Base-by-base conservation (phyloP, 2,797 vertebrate species). In the Parauchenoglanis punctatus region DNA sequence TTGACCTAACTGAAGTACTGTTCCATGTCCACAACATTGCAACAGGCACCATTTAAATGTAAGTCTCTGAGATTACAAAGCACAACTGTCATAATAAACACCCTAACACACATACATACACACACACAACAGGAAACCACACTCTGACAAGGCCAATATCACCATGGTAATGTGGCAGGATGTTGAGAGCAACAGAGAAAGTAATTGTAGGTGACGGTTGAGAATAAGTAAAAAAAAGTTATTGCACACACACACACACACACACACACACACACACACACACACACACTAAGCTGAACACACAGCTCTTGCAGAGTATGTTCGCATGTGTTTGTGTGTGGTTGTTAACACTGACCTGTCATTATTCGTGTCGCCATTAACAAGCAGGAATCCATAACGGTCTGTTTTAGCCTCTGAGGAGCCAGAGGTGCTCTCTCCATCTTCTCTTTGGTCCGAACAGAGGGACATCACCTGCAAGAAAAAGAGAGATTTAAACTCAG, bases 51-150 rank as follows among this genome's bases (percentile, higher is more conserved):
- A 20, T 87, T 87, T 28, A 75, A 58, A 75, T 75, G 44, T 58
- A 70, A 15, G 52, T 82, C 4, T 63, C 56, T 35, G 28, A 25
- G 4, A 20, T 4, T 25, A 83, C 75, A 88, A 35, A 88, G 87
- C 18, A 68, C 78, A 28, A 58, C 20, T 85, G 84, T 59, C 77
- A 82, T n/a, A 82, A 86, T 78, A 88, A 82, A 87, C 82, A 85
- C 59, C 35, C n/a, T 56, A 12, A 88, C 40, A 83, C 76, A 82
- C 56, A 72, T 58, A 85, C 35, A 85, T 23, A 82, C 35, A 76
- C 46, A 67, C 85, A 88, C 77, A 96, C 95, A 96, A 96, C 96
- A 96, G 96, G 96, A 96, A 96, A 96, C 96, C 96, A 93, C 96
- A 95, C 77, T 86, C 80, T 93, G 91, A 92, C 91, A 89, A 90